phyloP scores from a whole-genome alignment of 2,113 vertebrate genomes.

The Lanius ludovicianus region DNA sequence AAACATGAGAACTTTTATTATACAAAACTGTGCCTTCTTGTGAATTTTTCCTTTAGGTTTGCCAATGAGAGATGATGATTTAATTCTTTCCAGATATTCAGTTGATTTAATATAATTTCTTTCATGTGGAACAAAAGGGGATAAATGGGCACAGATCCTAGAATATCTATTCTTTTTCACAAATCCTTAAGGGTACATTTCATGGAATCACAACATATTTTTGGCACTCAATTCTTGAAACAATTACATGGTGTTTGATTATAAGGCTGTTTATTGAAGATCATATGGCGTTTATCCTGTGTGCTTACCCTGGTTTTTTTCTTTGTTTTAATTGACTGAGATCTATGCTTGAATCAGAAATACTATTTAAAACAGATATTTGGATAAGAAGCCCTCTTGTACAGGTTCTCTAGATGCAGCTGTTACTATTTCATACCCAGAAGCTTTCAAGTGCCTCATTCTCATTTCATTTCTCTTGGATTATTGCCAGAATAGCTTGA shows the following conservation, averaged over 20 bases:
- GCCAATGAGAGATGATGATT: constrained; percentile 64
- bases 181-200: constrained; percentile 37
- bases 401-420: constrained; percentile 27
- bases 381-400: constrained; percentile 19
- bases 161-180: constrained; percentile 52
- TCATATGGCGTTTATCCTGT: constrained; percentile 1
- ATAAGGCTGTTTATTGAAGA: not conserved
- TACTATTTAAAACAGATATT: constrained; percentile 22
- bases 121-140: constrained; percentile 20
- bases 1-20: constrained; percentile 69
- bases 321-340: not conserved
- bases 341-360: constrained; percentile 21
- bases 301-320: not conserved
- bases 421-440: constrained; percentile 57
- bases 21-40: constrained; percentile 61
- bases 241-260: constrained; percentile 54
- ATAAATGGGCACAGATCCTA: constrained; percentile 52
- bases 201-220: constrained; percentile 31
- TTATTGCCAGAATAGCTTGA: constrained; percentile 49
- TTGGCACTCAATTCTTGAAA: constrained; percentile 23
- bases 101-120: constrained; percentile 54
- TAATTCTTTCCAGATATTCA: constrained; percentile 75
- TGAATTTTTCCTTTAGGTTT: constrained; percentile 70
- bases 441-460: constrained; percentile 45
- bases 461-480: constrained; percentile 60